Evolutionary conservation across 2,888 invertebrate genomes (phyloP).

Genomic region (Eumerus sabulonum): DNA sequence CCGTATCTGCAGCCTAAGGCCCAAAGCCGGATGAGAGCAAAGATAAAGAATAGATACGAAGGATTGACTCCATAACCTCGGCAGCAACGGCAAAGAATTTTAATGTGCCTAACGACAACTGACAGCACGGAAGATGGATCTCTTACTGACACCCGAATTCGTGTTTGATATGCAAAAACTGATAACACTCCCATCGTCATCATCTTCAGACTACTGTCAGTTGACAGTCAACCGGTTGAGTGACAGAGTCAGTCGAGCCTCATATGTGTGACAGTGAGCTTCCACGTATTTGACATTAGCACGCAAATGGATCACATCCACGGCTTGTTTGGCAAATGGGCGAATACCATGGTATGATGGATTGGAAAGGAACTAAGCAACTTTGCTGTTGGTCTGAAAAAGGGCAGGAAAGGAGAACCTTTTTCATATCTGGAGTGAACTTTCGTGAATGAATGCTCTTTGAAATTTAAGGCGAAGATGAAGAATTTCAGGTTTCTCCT

Average conservation of each 20-base stretch:
- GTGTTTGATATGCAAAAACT: conserved; percentile 46
- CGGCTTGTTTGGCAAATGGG: not conserved
- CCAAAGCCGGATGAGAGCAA: no score
- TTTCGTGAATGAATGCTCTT: no score
- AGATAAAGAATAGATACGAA: not conserved
- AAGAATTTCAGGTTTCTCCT: no score
- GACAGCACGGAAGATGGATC: conserved; percentile 33
- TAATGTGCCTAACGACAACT: conserved; percentile 22
- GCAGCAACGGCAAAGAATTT: conserved; percentile 7
- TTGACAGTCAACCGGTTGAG: not conserved
- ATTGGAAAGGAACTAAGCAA: no score
- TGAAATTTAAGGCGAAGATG: no score
- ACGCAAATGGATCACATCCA: conserved; percentile 43
- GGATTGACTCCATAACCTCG: not conserved
- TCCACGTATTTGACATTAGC: conserved; percentile 47
- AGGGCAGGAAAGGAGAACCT: no score
- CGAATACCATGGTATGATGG: no score
- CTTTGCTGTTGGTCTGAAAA: no score
- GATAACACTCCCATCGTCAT: conserved; percentile 11
- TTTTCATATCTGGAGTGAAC: no score
- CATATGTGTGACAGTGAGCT: conserved; percentile 26
- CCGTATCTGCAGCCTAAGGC: no score
- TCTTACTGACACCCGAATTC: conserved; percentile 27
- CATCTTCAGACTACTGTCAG: no score
- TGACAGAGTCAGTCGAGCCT: not conserved